Evolutionary conservation across 2,888 invertebrate genomes (phyloP).

Genomic region (Drosophila conformis): DNA sequence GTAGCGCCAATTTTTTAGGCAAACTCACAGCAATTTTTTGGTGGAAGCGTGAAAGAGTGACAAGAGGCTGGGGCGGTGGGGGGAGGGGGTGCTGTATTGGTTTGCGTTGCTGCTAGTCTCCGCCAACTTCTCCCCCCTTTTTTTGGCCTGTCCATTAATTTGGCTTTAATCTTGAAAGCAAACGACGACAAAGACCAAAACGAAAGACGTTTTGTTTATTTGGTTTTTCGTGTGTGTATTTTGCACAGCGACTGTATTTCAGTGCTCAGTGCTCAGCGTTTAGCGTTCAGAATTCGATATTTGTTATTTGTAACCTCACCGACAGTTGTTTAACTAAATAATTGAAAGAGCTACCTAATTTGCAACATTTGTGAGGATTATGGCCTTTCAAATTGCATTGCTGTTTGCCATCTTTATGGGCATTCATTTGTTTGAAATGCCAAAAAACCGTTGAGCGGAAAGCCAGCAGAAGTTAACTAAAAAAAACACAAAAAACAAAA

Average conservation of each 20-base stretch:
- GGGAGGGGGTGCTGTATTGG: no score
- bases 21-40: conserved; percentile 44
- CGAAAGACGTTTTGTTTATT: conserved; percentile 63
- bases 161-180: conserved; percentile 66
- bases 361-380: conserved; percentile 64
- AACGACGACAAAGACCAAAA: conserved; percentile 54
- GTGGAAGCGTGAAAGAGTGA: not conserved
- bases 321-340: conserved; percentile 37
- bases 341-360: conserved; percentile 66
- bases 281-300: not conserved
- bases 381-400: conserved; percentile 58
- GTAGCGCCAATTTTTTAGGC: conserved; percentile 75
- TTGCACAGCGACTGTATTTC: conserved; percentile 14
- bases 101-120: not conserved
- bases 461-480: conserved; percentile 31
- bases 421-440: conserved; percentile 62
- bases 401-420: conserved; percentile 47
- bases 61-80: not conserved
- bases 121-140: not conserved
- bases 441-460: conserved; percentile 55
- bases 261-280: not conserved
- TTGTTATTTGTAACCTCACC: conserved; percentile 10
- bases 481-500: not conserved
- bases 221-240: conserved; percentile 45
- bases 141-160: conserved; percentile 67